phyloP scores from a whole-genome alignment of 2,113 vertebrate genomes.

The Dolichallabes microphthalmus region DNA sequence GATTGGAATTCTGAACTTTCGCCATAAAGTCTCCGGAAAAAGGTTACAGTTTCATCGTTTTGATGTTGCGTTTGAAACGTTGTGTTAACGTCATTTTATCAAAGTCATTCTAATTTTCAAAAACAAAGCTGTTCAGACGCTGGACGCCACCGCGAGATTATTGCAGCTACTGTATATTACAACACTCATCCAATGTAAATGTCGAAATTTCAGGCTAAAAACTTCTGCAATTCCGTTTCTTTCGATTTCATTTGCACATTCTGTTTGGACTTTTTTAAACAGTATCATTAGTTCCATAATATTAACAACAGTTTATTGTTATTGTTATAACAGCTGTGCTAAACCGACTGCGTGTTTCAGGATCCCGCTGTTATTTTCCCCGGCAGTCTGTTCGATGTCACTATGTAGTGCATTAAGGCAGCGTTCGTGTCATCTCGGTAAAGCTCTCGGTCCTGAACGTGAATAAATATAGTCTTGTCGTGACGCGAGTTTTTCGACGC shows the following conservation, averaged over 20 bases:
- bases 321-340: no score
- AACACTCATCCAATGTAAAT: neutral
- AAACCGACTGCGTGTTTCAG: neutral
- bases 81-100: no score
- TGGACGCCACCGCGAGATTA: no score
- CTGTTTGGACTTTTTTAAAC: neutral
- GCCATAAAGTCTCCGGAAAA: no score
- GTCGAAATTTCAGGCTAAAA: neutral
- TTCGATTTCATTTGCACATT: neutral
- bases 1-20: no score
- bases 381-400: neutral
- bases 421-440: neutral
- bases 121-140: no score
- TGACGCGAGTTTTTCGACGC: conserved; percentile 4
- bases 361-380: neutral
- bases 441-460: neutral
- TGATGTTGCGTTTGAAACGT: no score
- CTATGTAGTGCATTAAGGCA: neutral
- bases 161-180: no score
- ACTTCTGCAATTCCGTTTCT: neutral
- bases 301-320: neutral
- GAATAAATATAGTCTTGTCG: neutral
- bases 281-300: neutral
- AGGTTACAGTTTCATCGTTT: no score
- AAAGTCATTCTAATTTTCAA: no score